phyloP scores from a whole-genome alignment of 92 coral and sea anemone genomes.

The Palythoa grandiflora region DNA sequence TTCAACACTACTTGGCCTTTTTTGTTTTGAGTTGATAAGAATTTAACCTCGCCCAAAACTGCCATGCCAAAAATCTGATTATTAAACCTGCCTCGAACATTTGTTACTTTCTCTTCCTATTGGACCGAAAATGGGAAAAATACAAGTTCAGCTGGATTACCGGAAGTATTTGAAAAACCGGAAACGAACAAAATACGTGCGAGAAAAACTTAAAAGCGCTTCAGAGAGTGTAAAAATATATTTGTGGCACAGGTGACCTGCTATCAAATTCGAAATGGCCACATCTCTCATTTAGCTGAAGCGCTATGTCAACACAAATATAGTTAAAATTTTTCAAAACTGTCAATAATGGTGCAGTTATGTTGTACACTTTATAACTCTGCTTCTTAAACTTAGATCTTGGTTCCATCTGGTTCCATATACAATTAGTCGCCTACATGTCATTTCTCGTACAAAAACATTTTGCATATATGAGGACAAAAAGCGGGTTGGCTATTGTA shows the following conservation, averaged over 20 bases:
- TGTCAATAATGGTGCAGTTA: not conserved
- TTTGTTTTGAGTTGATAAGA: slow-evolving; percentile 39
- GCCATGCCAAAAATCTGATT: slow-evolving; percentile 34
- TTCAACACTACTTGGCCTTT: not conserved
- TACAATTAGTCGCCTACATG: not conserved
- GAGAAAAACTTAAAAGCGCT: not conserved
- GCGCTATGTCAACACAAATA: not conserved
- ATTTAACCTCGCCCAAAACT: slow-evolving; percentile 37
- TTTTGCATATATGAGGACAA: not conserved
- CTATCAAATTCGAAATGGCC: not conserved
- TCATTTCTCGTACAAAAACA: not conserved
- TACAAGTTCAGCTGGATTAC: slow-evolving; percentile 31
- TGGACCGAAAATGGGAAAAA: not conserved
- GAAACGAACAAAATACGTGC: slow-evolving; percentile 12
- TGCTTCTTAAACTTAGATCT: not conserved
- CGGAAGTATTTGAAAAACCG: slow-evolving; percentile 30
- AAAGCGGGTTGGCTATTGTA: not conserved
- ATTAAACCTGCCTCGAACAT: slow-evolving; percentile 13
- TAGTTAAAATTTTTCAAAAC: not conserved
- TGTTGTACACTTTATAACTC: not conserved
- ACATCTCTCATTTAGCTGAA: not conserved
- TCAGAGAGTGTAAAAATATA: not conserved
- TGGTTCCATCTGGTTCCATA: not conserved
- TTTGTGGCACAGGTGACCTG: slow-evolving; percentile 23
- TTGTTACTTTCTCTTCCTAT: not conserved